Evolutionary conservation across 2,113 vertebrate genomes (phyloP).

Genomic region (Eptesicus fuscus): DNA sequence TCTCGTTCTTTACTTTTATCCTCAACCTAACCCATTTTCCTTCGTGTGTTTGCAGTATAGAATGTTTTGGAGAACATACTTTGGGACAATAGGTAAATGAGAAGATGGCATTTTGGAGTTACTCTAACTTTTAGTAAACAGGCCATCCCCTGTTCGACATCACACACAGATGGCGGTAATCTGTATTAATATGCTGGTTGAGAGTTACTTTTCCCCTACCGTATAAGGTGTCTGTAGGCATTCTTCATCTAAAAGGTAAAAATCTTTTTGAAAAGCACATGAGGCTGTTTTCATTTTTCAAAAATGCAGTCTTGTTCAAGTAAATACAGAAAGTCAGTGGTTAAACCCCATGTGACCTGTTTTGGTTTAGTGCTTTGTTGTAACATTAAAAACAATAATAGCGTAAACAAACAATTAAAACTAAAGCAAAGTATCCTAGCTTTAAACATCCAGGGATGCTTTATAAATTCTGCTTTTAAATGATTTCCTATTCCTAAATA

Average conservation of each 20-base stretch:
- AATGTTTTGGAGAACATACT: constrained; percentile 80
- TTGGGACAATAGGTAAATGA: constrained; percentile 52
- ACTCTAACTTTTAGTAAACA: neutral
- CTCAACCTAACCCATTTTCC: constrained; percentile 79
- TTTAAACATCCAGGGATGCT: constrained; percentile 10
- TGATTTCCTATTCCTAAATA: neutral
- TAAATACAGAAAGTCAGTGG: neutral
- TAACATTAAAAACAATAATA: constrained; percentile 19
- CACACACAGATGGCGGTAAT: neutral
- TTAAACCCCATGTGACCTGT: neutral
- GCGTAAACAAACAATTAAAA: constrained; percentile 10
- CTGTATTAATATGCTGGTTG: neutral
- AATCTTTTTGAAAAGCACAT: neutral
- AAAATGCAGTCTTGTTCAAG: neutral
- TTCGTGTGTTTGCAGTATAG: constrained; percentile 67
- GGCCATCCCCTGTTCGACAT: neutral
- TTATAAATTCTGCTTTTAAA: constrained; percentile 35
- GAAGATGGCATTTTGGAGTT: neutral
- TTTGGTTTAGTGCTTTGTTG: neutral
- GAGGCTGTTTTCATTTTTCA: constrained; percentile 5
- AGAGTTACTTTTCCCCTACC: neutral
- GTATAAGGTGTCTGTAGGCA: neutral
- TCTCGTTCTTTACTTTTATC: constrained; percentile 77
- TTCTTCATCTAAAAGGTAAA: neutral
- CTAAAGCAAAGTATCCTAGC: neutral